phyloP scores from a whole-genome alignment of 2,113 vertebrate species.

The Herpetotheres cachinnans region DNA sequence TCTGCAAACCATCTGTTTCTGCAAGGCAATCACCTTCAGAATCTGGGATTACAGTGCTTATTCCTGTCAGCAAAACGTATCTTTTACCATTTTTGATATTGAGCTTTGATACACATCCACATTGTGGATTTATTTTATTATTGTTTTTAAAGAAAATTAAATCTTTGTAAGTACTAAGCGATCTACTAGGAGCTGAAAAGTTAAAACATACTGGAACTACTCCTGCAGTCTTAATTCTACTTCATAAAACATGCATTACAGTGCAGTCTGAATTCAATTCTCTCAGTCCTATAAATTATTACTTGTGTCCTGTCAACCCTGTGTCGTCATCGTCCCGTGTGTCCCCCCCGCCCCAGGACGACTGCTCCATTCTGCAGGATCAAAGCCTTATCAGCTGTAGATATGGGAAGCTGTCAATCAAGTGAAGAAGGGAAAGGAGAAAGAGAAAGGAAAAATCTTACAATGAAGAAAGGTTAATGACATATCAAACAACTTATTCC shows the following conservation, averaged over 20 bases:
- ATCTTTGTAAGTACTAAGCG: neutral
- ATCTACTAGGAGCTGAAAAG: neutral
- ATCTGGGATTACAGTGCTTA: neutral
- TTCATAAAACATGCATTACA: neutral
- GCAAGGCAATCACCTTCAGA: fast-evolving
- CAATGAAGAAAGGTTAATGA: neutral
- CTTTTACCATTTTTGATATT: neutral
- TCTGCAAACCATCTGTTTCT: neutral
- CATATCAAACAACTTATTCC: neutral
- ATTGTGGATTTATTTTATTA: no score
- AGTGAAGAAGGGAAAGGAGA: neutral
- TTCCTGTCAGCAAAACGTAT: neutral
- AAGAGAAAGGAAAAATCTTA: neutral
- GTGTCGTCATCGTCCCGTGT: no score
- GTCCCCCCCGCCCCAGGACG: fast-evolving
- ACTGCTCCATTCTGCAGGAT: neutral
- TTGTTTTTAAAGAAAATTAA: neutral
- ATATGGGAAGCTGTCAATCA: neutral
- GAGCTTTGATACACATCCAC: neutral
- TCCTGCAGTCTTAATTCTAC: neutral
- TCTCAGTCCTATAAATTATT: neutral
- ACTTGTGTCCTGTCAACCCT: no score
- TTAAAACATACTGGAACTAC: neutral
- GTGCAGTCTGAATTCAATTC: neutral
- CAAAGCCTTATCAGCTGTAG: neutral